Evolutionary conservation across 2,113 vertebrate genomes (phyloP).

Genomic region (Aegotheles bennettii): DNA sequence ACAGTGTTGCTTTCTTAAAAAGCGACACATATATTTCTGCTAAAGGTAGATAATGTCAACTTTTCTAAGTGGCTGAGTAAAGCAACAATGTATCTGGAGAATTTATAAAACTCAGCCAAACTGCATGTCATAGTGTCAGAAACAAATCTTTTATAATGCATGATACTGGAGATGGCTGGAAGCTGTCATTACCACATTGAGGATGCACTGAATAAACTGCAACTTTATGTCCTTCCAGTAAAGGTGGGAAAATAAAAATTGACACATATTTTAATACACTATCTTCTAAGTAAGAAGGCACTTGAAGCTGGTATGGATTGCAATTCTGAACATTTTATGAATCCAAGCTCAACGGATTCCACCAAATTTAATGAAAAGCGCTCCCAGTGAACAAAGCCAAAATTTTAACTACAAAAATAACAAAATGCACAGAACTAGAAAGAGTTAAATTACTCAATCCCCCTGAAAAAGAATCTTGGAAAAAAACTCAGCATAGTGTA

Average conservation of each 20-base stretch:
- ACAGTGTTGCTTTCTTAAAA: background rate
- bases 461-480: rapidly evolving
- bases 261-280: background rate
- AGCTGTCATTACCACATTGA: background rate
- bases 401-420: background rate
- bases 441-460: background rate
- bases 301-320: background rate
- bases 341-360: background rate
- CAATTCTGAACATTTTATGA: background rate
- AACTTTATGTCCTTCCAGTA: background rate
- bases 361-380: background rate
- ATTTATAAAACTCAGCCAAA: background rate
- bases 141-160: background rate
- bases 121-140: background rate
- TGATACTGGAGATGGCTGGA: background rate
- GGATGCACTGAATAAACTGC: background rate
- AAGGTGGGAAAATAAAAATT: rapidly evolving
- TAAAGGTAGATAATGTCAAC: background rate
- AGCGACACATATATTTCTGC: background rate
- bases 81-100: background rate
- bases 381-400: background rate
- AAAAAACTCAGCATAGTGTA: background rate
- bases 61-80: background rate
- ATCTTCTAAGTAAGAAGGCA: background rate
- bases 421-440: background rate